phyloP scores from a whole-genome alignment of 2,888 invertebrate species.

The Megaustenia siamemsis region DNA sequence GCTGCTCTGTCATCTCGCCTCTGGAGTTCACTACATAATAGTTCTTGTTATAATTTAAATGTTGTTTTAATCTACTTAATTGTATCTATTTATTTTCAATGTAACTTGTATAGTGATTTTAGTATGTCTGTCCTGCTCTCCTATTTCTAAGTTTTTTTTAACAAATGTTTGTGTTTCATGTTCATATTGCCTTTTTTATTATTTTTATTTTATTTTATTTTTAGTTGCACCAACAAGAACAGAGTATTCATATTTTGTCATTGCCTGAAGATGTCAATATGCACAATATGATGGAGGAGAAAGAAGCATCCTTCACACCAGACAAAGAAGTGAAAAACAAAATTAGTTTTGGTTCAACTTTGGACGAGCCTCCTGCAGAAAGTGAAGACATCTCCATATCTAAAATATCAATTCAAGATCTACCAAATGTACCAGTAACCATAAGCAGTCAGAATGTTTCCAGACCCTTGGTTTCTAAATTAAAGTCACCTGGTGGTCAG shows the following conservation, averaged over 20 bases:
- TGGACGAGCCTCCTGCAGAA: not conserved
- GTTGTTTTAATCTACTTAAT: too few relatives aligned
- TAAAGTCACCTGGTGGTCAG: not conserved
- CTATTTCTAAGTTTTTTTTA: too few relatives aligned
- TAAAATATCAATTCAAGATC: not conserved
- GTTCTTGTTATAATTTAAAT: too few relatives aligned
- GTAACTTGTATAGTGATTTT: too few relatives aligned
- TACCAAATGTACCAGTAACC: not conserved
- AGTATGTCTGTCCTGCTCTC: too few relatives aligned
- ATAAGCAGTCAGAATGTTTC: not conserved
- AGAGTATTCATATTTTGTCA: not conserved
- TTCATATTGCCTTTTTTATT: too few relatives aligned
- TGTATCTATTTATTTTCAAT: too few relatives aligned
- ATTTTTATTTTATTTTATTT: not conserved
- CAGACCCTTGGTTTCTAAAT: not conserved
- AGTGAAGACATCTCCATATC: not conserved
- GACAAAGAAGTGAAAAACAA: not conserved
- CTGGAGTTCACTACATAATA: too few relatives aligned
- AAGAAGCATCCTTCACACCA: not conserved
- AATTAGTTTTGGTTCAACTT: not conserved
- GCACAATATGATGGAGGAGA: too few relatives aligned
- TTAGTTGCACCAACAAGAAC: not conserved
- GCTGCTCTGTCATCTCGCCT: too few relatives aligned
- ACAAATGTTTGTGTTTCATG: too few relatives aligned
- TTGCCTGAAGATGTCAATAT: not conserved